Evolutionary conservation across 2,888 invertebrate species (phyloP), one percentile per base, ranked within the genome.

Genomic region (Pseudoips prasinana): DNA sequence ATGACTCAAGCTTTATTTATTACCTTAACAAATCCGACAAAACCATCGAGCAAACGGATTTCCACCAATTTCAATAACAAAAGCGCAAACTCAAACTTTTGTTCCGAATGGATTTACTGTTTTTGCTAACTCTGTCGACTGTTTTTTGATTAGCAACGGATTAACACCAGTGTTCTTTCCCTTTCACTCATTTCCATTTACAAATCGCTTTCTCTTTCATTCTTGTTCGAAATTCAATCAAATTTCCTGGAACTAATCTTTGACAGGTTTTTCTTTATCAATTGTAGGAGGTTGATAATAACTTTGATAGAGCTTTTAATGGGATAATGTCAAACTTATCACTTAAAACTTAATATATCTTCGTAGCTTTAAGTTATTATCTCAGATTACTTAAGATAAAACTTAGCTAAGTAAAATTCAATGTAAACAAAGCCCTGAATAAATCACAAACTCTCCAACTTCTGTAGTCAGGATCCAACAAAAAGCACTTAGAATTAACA

Each of bases 231-330:
- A 35, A 35, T 39, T 26, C 34, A 43, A 48, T n/a, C 29, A 23
- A 25, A 36, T 25, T 46, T 43, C 58, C 46, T 52, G 46, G 46
- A 53, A 54, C 38, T 29, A 37, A 30, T 17, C 11, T 28, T 26
- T 54, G 41, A 55, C 56, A 47, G 50, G n/a, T 46, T 4, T 35
- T 33, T 29, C 28, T 10, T 31, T 26, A n/a, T 28, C 4, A 14
- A 29, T 9, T 14, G 5, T 14, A 14, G 14, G 14, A 14, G 14
- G 17, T n/a, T n/a, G n/a, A n/a, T n/a, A n/a, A n/a, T n/a, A n/a
- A n/a, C n/a, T n/a, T n/a, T n/a, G n/a, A n/a, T n/a, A n/a, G n/a
- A n/a, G n/a, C n/a, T n/a, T n/a, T n/a, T n/a, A n/a, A n/a, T n/a
- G n/a, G n/a, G n/a, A n/a, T n/a, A n/a, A n/a, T n/a, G n/a, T n/a